Conservation (phyloP, 2,888 invertebrate species). For the Blastobasis lacticolella region DNA sequence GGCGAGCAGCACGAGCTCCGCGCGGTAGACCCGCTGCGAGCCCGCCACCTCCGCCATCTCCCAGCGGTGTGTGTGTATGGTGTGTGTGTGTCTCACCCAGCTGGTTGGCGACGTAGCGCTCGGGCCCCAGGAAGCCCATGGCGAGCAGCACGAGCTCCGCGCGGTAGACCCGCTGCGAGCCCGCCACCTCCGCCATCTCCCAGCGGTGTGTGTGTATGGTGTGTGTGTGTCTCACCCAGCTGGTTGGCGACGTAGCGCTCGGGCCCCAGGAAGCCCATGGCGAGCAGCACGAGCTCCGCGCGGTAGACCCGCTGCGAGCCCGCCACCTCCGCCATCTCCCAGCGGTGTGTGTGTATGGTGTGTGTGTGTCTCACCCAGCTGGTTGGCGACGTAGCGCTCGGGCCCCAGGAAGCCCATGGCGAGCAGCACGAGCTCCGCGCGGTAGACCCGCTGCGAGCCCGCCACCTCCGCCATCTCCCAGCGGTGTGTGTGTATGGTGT, state of each 20-base stretch:
- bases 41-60: too few species aligned
- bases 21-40: too few species aligned
- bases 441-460: constrained; percentile 84
- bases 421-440: constrained; percentile 92
- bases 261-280: constrained; percentile 99
- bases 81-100: too few species aligned
- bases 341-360: constrained; percentile 59
- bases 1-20: too few species aligned
- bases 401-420: constrained; percentile 99
- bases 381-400: constrained; percentile 89
- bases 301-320: constrained; percentile 86
- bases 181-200: too few species aligned
- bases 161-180: too few species aligned
- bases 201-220: too few species aligned
- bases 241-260: constrained; percentile 92
- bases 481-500: constrained; percentile 50
- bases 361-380: constrained; percentile 62
- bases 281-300: constrained; percentile 93
- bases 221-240: constrained; percentile 47
- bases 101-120: too few species aligned
- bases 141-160: too few species aligned
- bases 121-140: too few species aligned
- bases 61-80: too few species aligned
- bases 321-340: constrained; percentile 92
- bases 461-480: constrained; percentile 95